Conservation (phyloP, 2,888 invertebrate species). For the Agrochola lota region DNA sequence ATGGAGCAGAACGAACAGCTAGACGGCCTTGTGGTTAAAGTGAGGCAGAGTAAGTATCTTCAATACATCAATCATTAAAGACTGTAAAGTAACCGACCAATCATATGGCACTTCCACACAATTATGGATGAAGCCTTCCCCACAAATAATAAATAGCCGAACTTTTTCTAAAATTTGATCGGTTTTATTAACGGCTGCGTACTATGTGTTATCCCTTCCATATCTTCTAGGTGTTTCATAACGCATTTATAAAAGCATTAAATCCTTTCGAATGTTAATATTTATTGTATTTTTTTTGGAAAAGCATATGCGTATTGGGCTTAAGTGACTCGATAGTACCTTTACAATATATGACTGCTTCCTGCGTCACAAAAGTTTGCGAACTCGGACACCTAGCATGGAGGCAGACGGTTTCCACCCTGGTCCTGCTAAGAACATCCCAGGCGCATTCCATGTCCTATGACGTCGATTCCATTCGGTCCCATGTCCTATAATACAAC, state of each 20-base stretch:
- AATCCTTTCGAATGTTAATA: background rate
- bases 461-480: too few relatives aligned
- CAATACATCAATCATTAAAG: background rate
- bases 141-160: background rate
- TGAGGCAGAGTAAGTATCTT: constrained; percentile 80
- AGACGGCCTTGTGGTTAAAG: constrained; percentile 95
- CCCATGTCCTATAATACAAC: too few relatives aligned
- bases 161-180: background rate
- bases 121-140: background rate
- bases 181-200: background rate
- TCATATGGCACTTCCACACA: background rate
- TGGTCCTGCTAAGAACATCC: too few relatives aligned
- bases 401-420: too few relatives aligned
- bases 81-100: background rate
- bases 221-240: background rate
- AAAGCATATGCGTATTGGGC: too few relatives aligned
- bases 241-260: background rate
- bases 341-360: too few relatives aligned
- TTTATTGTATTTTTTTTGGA: too few relatives aligned
- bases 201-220: background rate
- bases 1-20: constrained; percentile 95
- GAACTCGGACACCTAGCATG: too few relatives aligned
- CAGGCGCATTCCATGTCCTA: too few relatives aligned
- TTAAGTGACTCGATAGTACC: too few relatives aligned
- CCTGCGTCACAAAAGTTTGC: too few relatives aligned